Percentiles rank a stretch among this genome's conserved stretches.
phyloP scores from a whole-genome alignment of 2,113 vertebrate species.

The Eleginops maclovinus region DNA sequence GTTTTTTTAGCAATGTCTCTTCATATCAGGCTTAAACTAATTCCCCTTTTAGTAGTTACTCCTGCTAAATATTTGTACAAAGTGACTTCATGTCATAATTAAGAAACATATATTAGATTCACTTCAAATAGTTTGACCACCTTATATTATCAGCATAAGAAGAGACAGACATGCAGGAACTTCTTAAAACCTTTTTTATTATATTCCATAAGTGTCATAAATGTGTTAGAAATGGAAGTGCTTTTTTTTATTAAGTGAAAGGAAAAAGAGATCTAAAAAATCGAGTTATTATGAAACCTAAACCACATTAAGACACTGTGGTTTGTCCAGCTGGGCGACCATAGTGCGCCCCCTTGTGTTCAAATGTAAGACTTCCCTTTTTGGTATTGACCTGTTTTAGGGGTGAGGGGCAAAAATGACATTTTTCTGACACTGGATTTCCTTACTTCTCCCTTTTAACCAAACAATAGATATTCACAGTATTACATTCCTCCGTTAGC shows the following conservation, averaged over 20 bases:
- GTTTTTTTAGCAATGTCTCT: neutral
- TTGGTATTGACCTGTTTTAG: slow-evolving; percentile 54
- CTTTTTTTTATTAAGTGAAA: slow-evolving; percentile 34
- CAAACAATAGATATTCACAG: slow-evolving; percentile 3
- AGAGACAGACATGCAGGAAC: neutral
- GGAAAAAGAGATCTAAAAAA: slow-evolving; percentile 15
- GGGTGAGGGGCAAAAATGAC: neutral
- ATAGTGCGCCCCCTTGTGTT: slow-evolving; percentile 62
- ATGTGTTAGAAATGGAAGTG: slow-evolving; percentile 30
- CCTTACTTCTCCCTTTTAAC: neutral
- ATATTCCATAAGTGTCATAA: slow-evolving; percentile 16
- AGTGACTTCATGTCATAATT: neutral
- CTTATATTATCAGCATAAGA: too few species aligned
- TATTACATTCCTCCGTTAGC: neutral
- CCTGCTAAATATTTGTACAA: neutral
- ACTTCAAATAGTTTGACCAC: neutral
- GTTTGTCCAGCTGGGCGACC: slow-evolving; percentile 5
- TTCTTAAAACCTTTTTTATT: slow-evolving; percentile 60
- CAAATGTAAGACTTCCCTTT: slow-evolving; percentile 33
- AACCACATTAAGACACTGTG: neutral
- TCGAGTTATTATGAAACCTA: slow-evolving; percentile 14
- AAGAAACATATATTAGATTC: neutral
- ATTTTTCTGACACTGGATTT: neutral
- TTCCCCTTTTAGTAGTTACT: neutral
- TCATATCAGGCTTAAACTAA: neutral